Evolutionary conservation across 1,140 invertebrate genomes (phyloP).

Genomic region (Copidosoma floridanum): DNA sequence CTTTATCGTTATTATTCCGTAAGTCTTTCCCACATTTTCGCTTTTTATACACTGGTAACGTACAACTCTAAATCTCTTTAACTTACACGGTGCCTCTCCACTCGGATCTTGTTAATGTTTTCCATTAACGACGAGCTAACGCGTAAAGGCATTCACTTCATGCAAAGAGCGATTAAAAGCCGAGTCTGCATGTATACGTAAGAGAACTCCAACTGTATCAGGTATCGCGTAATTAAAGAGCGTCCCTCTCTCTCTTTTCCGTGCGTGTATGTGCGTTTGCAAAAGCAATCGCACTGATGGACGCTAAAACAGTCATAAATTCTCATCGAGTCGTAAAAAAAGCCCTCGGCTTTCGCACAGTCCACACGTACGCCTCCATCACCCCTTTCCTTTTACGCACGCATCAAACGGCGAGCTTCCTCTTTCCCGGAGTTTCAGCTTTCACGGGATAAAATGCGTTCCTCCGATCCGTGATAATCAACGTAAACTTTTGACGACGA

Average conservation of each 20-base stretch:
- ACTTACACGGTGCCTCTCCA: too few species aligned
- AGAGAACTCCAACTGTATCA: too few species aligned
- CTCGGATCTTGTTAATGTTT: too few species aligned
- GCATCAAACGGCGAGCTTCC: too few species aligned
- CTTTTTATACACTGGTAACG: too few species aligned
- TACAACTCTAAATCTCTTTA: too few species aligned
- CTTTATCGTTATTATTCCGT: too few species aligned
- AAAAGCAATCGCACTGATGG: slow-evolving; percentile 29
- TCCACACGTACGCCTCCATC: too few species aligned
- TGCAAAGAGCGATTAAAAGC: neutral
- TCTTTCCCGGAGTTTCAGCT: neutral
- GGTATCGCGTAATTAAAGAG: slow-evolving; percentile 32
- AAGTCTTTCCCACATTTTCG: too few species aligned
- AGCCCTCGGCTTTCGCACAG: neutral
- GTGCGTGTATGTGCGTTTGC: neutral
- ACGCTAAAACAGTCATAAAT: slow-evolving; percentile 33
- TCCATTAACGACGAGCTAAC: neutral
- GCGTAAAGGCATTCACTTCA: neutral
- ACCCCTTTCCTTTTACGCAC: too few species aligned
- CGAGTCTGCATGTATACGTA: slow-evolving; percentile 2
- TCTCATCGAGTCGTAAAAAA: slow-evolving; percentile 6
- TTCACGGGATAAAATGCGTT: neutral
- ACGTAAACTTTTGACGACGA: slow-evolving; percentile 3
- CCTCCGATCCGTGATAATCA: neutral
- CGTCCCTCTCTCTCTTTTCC: too few species aligned